These are phyloP conservation scores for Matsumurasca onukii DNA, from an alignment of 1,140 invertebrate genomes.

Conservation along the genomic window DNA sequence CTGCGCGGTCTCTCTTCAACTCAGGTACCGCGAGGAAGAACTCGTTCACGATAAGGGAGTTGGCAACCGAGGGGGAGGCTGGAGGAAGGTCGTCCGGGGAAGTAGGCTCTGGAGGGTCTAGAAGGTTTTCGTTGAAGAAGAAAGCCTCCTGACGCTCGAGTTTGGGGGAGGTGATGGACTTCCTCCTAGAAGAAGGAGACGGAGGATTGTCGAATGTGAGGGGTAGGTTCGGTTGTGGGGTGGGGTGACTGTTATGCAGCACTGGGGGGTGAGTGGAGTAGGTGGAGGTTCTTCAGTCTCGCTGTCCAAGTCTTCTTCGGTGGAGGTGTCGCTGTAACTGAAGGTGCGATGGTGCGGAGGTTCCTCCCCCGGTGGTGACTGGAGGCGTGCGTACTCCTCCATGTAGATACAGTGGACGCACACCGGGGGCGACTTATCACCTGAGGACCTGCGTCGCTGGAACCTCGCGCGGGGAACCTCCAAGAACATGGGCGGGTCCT, in stretches of 20 bases:
- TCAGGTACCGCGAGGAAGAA: constrained; percentile 82
- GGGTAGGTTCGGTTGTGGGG: constrained; percentile 61
- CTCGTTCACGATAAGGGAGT: constrained; percentile 58
- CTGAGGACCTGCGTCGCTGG: constrained; percentile 61
- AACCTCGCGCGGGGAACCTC: constrained; percentile 61
- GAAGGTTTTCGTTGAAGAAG: constrained; percentile 57
- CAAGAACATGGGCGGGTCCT: constrained; percentile 62
- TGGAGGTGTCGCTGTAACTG: constrained; percentile 44
- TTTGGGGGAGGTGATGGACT: constrained; percentile 55
- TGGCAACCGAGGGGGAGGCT: constrained; percentile 40
- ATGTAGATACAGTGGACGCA: constrained; percentile 65
- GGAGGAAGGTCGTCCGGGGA: constrained; percentile 39
- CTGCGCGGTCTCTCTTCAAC: constrained; percentile 75
- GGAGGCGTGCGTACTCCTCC: constrained; percentile 43
- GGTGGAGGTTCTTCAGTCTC: constrained; percentile 31
- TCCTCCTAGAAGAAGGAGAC: constrained; percentile 54
- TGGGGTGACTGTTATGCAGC: constrained; percentile 67
- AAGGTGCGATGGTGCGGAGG: constrained; percentile 23
- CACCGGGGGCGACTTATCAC: constrained; percentile 56
- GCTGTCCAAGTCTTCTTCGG: constrained; percentile 56
- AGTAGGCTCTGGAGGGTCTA: constrained; percentile 44
- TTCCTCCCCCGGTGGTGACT: constrained; percentile 32
- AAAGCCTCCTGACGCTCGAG: constrained; percentile 77
- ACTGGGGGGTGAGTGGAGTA: constrained; percentile 41
- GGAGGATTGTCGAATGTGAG: constrained; percentile 50